Evolutionary conservation across 2,797 vertebrate species (phyloP).

Genomic region (Cynodonichthys magdalenae): DNA sequence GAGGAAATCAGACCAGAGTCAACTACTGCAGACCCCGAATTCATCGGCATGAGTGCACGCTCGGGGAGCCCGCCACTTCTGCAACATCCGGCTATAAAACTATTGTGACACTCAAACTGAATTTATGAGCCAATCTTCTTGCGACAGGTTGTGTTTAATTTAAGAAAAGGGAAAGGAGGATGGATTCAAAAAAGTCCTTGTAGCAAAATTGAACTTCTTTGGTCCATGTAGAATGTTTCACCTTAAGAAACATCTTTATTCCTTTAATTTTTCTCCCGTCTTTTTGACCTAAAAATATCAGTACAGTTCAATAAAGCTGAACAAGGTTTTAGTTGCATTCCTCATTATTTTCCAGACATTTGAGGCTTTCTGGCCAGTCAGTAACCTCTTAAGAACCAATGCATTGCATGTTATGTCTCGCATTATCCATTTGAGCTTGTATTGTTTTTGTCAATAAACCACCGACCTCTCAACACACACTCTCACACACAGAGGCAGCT

Average conservation of each 20-base stretch:
- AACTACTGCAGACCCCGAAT: slow-evolving; percentile 87
- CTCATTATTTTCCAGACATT: not conserved
- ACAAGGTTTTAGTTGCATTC: too few relatives aligned
- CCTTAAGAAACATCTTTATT: too few relatives aligned
- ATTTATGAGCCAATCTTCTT: slow-evolving; percentile 95
- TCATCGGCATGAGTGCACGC: slow-evolving; percentile 45
- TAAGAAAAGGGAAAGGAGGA: slow-evolving; percentile 70
- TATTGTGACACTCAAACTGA: slow-evolving; percentile 99
- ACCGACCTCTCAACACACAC: slow-evolving; percentile 13
- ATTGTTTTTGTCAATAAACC: slow-evolving; percentile 62
- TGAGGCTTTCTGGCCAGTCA: not conserved
- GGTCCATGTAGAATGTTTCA: not conserved
- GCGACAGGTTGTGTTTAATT: slow-evolving; percentile 87
- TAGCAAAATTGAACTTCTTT: slow-evolving; percentile 55
- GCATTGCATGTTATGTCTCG: slow-evolving; percentile 17
- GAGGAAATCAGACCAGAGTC: slow-evolving; percentile 96
- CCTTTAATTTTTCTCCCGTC: too few relatives aligned
- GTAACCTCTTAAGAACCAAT: not conserved
- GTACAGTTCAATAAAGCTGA: too few relatives aligned
- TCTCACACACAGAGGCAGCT: slow-evolving; percentile 60
- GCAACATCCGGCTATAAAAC: slow-evolving; percentile 99
- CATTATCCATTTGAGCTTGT: slow-evolving; percentile 35
- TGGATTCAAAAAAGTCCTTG: slow-evolving; percentile 31
- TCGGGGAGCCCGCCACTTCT: slow-evolving; percentile 89
- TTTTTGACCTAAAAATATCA: too few relatives aligned